Base-by-base conservation (phyloP, 1,140 invertebrate genomes). In the Anastrepha ludens region DNA sequence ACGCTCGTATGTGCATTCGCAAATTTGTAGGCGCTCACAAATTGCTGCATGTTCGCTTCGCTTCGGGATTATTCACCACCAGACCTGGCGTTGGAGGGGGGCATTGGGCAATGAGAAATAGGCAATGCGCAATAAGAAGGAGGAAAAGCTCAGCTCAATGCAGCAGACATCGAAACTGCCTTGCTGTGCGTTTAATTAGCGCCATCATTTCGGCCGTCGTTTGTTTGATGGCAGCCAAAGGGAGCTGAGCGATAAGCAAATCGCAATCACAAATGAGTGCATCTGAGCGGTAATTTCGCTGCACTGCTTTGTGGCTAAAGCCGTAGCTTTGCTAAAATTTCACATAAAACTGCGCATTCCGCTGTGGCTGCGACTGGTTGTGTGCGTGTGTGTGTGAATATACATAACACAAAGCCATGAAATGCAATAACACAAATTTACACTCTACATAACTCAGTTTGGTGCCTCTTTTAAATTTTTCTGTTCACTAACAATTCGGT, bases 221-320 rank as follows among this genome's bases (percentile, higher is more conserved):
- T 81, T 81, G 74, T 81, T 81, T 81, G 74, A 81, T 55, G 15
- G 74, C 74, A 81, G 15, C 74, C 39, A 55, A 44, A 55, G 47
- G 7, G 7, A 55, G 74, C 47, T 41, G 74, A 81, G 74, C 47
- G 74, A 81, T 81, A 81, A 81, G 74, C 15, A 50, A 81, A 44
- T 81, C 74, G 74, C 74, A 81, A 81, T 81, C 47, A 55, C 74
- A 81, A 81, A 81, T 81, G 74, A 81, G 47, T 81, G 74, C 74
- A 55, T 50, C 74, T 55, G 74, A 55, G 74, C 74, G 74, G 74
- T 41, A 81, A 55, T 81, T 50, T n/a, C 20, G 17, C 7, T 55
- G 50, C 74, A 29, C 74, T 62, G 60, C 60, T n/a, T 13, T 55
- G 5, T 62, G 60, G 4, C n/a, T 15, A 17, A 9, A 20, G 29